A percentile compares a stretch with the other conserved stretches of the same genome.
Evolutionary conservation across 2,113 vertebrate species (phyloP).

Genomic region (Morone chrysops): DNA sequence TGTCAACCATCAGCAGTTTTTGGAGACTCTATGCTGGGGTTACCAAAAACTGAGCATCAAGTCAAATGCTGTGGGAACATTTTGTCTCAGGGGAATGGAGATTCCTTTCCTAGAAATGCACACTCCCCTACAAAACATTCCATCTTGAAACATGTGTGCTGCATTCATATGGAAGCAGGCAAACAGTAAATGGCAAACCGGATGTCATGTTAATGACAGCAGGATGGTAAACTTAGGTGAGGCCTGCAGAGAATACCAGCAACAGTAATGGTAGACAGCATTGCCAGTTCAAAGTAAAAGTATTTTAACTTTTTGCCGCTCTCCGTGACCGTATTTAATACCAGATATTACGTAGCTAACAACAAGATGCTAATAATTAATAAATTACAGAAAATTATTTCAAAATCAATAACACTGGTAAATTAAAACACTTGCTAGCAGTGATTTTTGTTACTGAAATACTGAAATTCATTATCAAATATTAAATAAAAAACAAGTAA

Average conservation of each 20-base stretch:
- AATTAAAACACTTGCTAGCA: constrained; percentile 24
- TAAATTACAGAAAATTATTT: too few relatives aligned
- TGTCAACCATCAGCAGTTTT: constrained; percentile 10
- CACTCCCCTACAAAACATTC: constrained; percentile 12
- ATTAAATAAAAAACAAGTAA: not conserved
- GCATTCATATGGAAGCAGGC: too few relatives aligned
- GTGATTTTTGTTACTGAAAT: not conserved
- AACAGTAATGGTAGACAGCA: too few relatives aligned
- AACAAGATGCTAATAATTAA: too few relatives aligned
- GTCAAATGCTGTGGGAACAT: constrained; percentile 64
- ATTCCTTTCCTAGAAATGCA: constrained; percentile 8
- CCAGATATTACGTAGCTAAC: too few relatives aligned
- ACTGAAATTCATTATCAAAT: not conserved
- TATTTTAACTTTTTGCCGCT: too few relatives aligned
- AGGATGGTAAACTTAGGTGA: too few relatives aligned
- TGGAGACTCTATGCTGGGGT: constrained; percentile 1
- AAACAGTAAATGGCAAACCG: too few relatives aligned
- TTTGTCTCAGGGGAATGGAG: constrained; percentile 45
- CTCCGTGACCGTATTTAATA: too few relatives aligned
- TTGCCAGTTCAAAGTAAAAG: too few relatives aligned
- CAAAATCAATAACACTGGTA: not conserved
- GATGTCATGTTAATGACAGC: too few relatives aligned
- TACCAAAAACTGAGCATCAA: constrained; percentile 24
- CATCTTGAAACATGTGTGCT: not conserved
- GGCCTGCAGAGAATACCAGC: too few relatives aligned